Evolutionary conservation across 2,113 vertebrate genomes (phyloP).

Genomic region (Lagopus muta): DNA sequence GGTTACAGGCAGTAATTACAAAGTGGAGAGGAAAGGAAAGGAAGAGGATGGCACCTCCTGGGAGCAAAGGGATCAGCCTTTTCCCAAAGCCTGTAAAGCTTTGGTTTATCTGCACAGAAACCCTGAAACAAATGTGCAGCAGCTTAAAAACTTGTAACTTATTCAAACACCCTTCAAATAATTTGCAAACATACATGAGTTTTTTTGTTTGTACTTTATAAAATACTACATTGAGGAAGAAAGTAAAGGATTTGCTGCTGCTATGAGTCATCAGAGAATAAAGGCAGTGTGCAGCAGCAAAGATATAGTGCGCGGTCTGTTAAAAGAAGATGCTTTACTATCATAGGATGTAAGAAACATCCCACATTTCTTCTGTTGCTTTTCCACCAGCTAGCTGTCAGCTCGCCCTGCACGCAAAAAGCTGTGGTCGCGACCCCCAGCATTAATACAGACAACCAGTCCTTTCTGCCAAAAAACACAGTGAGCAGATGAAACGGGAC

Average conservation of each 20-base stretch:
- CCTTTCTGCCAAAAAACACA: background rate
- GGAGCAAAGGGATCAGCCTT: background rate
- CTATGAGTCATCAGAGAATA: background rate
- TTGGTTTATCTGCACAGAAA: background rate
- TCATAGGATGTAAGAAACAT: background rate
- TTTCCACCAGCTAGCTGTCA: background rate
- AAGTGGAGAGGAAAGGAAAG: background rate
- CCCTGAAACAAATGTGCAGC: background rate
- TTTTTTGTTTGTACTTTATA: background rate
- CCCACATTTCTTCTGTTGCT: background rate
- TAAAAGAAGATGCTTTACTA: background rate
- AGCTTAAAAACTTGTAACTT: background rate
- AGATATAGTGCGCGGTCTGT: accelerated
- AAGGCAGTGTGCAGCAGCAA: background rate
- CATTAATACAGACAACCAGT: background rate
- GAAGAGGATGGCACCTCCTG: background rate
- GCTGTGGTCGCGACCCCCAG: background rate
- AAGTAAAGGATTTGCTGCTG: background rate
- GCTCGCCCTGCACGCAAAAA: background rate
- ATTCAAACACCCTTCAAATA: background rate
- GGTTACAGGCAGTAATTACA: background rate
- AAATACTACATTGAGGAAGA: background rate
- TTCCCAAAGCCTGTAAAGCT: background rate
- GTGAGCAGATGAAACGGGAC: accelerated
- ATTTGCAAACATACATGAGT: background rate